These are phyloP conservation scores for Drosophila monieri DNA, from an alignment of 2,888 invertebrate species.

Conservation along the genomic window DNA sequence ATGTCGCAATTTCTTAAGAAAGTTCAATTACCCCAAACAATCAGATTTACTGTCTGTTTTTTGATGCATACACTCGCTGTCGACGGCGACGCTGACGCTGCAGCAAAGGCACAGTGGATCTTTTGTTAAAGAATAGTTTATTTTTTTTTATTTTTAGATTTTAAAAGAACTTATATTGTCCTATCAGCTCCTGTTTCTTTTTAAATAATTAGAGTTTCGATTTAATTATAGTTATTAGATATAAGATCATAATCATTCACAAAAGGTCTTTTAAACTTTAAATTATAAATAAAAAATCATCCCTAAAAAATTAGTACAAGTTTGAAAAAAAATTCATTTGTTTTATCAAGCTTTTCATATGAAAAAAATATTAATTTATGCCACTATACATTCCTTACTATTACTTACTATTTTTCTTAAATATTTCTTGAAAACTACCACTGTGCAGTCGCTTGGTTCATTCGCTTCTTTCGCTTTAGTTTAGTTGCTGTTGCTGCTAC, in stretches of 20 bases:
- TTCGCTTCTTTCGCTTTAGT: slow-evolving; percentile 62
- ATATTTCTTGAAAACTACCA: background rate
- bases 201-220: no score
- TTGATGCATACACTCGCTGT: slow-evolving; percentile 74
- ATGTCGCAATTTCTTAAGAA: slow-evolving; percentile 84
- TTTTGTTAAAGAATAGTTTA: background rate
- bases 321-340: no score
- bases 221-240: no score
- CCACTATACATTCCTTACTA: no score
- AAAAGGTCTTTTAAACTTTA: no score
- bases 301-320: no score
- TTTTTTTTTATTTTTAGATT: background rate
- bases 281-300: no score
- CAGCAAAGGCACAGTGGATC: slow-evolving; percentile 34
- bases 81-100: slow-evolving; percentile 25
- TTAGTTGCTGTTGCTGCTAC: slow-evolving; percentile 29
- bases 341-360: no score
- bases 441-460: slow-evolving; percentile 53
- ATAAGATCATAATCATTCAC: no score
- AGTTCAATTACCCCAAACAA: slow-evolving; percentile 83
- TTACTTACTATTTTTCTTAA: background rate
- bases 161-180: background rate
- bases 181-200: no score
- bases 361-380: no score
- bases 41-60: slow-evolving; percentile 83